Evolutionary conservation across 2,113 vertebrate genomes (phyloP).

Genomic region (Pygoscelis adeliae): DNA sequence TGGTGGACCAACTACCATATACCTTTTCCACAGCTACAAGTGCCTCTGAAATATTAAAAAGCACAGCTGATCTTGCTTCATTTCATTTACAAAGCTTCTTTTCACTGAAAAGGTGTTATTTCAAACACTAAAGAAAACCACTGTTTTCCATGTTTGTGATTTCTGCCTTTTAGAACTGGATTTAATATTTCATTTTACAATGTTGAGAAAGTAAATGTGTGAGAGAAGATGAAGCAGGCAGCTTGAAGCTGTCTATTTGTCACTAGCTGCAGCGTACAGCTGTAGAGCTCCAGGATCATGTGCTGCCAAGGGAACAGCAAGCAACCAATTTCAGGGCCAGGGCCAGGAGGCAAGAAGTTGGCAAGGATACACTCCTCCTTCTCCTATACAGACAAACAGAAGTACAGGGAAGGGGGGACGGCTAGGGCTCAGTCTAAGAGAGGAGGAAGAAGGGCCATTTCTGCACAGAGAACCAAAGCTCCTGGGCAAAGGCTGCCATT

Average conservation of each 20-base stretch:
- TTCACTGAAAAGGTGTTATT: not conserved
- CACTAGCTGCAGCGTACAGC: not conserved
- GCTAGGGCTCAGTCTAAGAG: not conserved
- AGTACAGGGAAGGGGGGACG: not conserved
- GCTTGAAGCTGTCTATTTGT: not conserved
- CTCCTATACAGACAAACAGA: not conserved
- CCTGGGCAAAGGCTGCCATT: not conserved
- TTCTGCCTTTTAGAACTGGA: not conserved
- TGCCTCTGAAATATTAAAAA: not conserved
- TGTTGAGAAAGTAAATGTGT: not conserved
- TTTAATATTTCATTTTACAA: not conserved
- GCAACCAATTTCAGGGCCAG: not conserved
- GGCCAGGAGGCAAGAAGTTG: not conserved
- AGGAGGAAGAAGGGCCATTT: not conserved
- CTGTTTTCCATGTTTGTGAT: not conserved
- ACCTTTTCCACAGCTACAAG: not conserved
- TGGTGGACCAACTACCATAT: not conserved
- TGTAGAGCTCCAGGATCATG: not conserved
- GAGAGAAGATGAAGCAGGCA: not conserved
- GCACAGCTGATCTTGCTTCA: not conserved
- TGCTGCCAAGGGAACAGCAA: constrained; percentile 26
- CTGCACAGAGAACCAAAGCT: not conserved
- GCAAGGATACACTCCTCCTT: not conserved
- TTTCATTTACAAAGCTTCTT: not conserved
- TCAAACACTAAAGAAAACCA: not conserved